A percentile compares a stretch with the other conserved stretches of the same genome.
phyloP scores from a whole-genome alignment of 2,888 invertebrate species.

The Andricus quercusramuli region DNA sequence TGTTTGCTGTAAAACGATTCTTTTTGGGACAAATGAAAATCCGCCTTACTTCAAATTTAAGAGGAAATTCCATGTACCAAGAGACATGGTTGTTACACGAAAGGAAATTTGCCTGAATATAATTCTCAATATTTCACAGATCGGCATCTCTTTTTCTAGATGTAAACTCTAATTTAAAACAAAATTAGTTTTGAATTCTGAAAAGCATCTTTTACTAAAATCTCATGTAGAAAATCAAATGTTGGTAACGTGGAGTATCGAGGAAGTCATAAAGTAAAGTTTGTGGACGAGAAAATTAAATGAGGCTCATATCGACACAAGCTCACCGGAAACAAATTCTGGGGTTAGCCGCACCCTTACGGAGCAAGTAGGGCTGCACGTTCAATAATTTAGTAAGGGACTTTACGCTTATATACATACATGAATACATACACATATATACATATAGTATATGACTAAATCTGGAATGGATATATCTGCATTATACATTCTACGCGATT shows the following conservation, averaged over 20 bases:
- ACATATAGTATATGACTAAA: not conserved
- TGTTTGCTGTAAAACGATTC: no score
- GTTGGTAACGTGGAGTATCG: constrained; percentile 27
- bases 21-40: no score
- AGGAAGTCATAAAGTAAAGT: constrained; percentile 25
- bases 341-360: constrained; percentile 39
- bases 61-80: no score
- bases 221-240: constrained; percentile 10
- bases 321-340: constrained; percentile 26
- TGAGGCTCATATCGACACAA: constrained; percentile 31
- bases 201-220: constrained; percentile 23
- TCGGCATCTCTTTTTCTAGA: no score
- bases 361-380: constrained; percentile 27
- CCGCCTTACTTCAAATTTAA: no score
- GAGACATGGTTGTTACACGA: no score
- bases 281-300: constrained; percentile 38
- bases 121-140: no score
- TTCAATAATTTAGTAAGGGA: constrained; percentile 40
- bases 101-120: no score
- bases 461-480: not conserved
- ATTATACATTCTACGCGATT: not conserved
- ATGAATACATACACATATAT: not conserved
- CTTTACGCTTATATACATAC: constrained; percentile 12
- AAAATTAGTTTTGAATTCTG: not conserved
- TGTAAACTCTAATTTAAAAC: not conserved